phyloP scores from a whole-genome alignment of 2,113 vertebrate species.

The Cynocephalus volans region DNA sequence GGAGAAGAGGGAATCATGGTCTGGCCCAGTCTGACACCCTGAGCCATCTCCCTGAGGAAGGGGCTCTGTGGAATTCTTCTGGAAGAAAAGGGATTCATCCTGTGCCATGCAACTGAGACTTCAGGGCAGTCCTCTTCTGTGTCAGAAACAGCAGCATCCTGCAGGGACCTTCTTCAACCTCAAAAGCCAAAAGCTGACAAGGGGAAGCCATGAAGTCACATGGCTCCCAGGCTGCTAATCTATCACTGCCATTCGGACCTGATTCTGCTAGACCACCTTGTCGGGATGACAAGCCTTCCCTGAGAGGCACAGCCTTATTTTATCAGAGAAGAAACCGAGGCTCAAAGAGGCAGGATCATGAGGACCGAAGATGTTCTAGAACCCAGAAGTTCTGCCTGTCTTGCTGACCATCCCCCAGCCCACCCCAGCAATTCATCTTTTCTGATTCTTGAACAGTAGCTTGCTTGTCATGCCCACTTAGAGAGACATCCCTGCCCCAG shows the following conservation, averaged over 20 bases:
- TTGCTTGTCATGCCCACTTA: slow-evolving; percentile 27
- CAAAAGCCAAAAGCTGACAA: neutral
- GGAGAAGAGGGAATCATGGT: neutral
- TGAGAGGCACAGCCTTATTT: neutral
- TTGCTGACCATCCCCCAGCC: neutral
- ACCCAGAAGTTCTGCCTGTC: neutral
- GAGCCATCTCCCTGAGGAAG: neutral
- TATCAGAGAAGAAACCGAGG: slow-evolving; percentile 36
- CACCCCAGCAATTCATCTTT: neutral
- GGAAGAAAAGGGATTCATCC: slow-evolving; percentile 37
- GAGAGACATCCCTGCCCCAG: neutral
- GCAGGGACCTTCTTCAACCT: neutral
- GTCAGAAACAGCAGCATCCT: slow-evolving; percentile 23
- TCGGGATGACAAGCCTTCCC: neutral
- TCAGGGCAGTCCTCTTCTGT: neutral
- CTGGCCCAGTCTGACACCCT: neutral
- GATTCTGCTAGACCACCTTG: neutral
- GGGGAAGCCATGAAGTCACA: neutral
- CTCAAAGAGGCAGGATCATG: neutral
- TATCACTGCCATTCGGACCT: neutral
- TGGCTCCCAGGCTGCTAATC: neutral
- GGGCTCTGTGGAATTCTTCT: slow-evolving; percentile 12
- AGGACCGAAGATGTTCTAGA: slow-evolving; percentile 38
- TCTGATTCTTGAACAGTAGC: slow-evolving; percentile 48
- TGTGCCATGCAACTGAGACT: neutral